Base-by-base conservation (phyloP, 2,797 vertebrate species). In the Percopsis omiscomaycus region DNA sequence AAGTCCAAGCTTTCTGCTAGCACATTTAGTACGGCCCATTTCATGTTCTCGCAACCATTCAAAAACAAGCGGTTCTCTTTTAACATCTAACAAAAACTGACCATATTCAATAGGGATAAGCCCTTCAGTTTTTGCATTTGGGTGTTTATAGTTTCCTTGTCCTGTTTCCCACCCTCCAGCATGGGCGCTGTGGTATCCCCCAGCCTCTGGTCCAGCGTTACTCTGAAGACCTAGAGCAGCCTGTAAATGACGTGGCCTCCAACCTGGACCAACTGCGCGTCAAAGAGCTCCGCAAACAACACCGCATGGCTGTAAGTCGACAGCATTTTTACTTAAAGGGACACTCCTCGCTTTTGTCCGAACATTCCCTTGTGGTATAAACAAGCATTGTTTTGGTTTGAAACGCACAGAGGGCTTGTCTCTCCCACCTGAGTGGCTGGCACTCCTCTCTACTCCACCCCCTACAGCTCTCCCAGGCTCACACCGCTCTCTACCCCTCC, bases 271-370 rank as follows among this genome's bases (percentile, higher is more conserved):
- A 94, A 87, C 93, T 98, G 75, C 88, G 98, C 29, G 95, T 98
- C 80, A 96, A 93, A 84, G 94, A 94, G 69, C 92, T 99, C 11
- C 94, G 95, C 46, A 98, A 96, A 85, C 94, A 98, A 73, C 98
- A 99, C 82, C 96, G 98, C 73, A 98, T 99, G 98, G 98, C 97
- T 60, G 98, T 98, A 88, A 96, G 96, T 85, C 16, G 68, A 14
- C 52, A 29, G 1, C 10, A 0, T 2, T 53, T 22, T 59, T 13
- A 27, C 52, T 5, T 42, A 9, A 42, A 42, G 52, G 2, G 15
- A 27, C 22, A 9, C 16, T 10, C 57, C 44, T 30, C 10, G 2
- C 22, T 22, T 22, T 22, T 22, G 22, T 22, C 22, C 22, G 27
- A 5, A 5, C 52, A 30, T 10, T 11, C 51, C 51, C 16, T 27